Base-by-base conservation (phyloP, 2,113 vertebrate species). In the Syngnathus floridae region DNA sequence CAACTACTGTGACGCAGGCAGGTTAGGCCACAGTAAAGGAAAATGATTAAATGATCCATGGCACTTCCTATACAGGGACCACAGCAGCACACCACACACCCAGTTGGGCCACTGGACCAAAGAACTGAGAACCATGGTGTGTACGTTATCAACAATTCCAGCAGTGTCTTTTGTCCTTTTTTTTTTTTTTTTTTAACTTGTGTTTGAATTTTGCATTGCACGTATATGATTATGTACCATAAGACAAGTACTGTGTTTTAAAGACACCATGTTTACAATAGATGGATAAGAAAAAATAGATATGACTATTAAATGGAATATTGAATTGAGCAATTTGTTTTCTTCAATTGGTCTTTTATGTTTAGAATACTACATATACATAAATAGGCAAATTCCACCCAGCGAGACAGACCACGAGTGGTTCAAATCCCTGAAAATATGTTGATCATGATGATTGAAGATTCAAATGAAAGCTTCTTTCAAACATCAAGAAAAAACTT, bases 281-380 rank as follows among this genome's bases (percentile, higher is more conserved):
- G 82, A 86, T 86, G 81, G 80, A 82, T 78, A 87, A 82, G 68
- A 86, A 67, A 84, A 61, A 76, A 83, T 83, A 89, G 73, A 72
- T 84, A 87, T 86, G 80, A 85, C 45, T 87, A 89, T 87, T 88
- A 89, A 88, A 89, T 87, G 80, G 82, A 84, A 66, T 89, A 87
- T 86, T 86, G 60, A 81, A 77, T 71, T 73, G 62, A 84, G 54
- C 31, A 7, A 1, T 17, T n/a, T 41, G 19, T 40, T 57, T 59
- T 71, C 37, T 5, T 54, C 4, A n/a, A 36, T 45, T 3, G 16
- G 40, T 26, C 10, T 62, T 26, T 17, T n/a, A 63, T 77, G 37
- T 19, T 41, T 36, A 41, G 26, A 12, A 60, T 40, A 60, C n/a
- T 51, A 3, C 26, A 31, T n/a, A 54, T 51, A 7, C 2, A 9